phyloP scores from a whole-genome alignment of 1,140 invertebrate species.

The Geopemphigus sp. region DNA sequence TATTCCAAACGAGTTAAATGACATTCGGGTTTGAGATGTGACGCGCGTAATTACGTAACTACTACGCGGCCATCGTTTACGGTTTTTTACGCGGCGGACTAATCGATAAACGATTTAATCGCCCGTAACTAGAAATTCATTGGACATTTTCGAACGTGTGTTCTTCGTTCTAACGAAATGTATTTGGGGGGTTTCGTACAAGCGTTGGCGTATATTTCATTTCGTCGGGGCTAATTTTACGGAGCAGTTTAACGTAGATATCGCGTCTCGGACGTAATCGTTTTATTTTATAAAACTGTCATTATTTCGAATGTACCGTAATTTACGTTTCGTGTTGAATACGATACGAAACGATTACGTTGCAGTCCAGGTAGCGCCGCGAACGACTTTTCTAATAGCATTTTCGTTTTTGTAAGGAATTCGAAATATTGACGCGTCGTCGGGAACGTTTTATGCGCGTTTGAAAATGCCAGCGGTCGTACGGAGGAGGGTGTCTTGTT shows the following conservation, averaged over 20 bases:
- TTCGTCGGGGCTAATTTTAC: background rate
- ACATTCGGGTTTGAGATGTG: background rate
- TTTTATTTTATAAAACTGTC: background rate
- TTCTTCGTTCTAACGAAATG: background rate
- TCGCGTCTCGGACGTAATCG: background rate
- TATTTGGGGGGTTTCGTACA: background rate
- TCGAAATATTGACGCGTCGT: background rate
- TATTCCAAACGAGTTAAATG: background rate
- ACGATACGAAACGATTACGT: no score
- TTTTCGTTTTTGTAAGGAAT: background rate
- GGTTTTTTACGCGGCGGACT: no score
- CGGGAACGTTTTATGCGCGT: background rate
- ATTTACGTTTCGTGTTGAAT: background rate
- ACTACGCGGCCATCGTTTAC: background rate
- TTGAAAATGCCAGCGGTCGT: background rate
- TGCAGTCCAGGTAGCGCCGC: no score
- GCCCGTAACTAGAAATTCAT: background rate
- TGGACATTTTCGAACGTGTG: background rate
- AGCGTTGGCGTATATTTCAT: background rate
- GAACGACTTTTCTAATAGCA: background rate
- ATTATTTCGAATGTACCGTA: background rate
- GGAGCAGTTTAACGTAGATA: background rate
- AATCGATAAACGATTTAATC: slow-evolving; percentile 1
- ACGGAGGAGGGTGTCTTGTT: no score
- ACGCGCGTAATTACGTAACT: background rate